These are phyloP conservation scores for Montipora cactus DNA, from an alignment of 64 coral and sea anemone species.

Conservation along the genomic window DNA sequence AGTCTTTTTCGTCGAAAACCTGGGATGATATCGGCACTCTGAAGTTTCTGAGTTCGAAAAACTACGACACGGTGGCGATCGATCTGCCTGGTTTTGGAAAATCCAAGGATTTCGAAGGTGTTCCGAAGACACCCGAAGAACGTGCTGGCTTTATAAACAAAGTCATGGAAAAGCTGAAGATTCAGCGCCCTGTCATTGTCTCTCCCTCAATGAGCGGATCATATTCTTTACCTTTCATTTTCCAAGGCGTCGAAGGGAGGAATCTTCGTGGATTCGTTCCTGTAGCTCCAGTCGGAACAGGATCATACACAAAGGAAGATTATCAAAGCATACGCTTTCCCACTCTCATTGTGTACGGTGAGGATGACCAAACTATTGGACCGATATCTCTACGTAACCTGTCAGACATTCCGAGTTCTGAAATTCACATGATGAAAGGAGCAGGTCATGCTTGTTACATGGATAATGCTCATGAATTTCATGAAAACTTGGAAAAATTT, in stretches of 20 bases:
- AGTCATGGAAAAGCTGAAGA: slow-evolving; percentile 54
- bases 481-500: slow-evolving; percentile 72
- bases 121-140: slow-evolving; percentile 32
- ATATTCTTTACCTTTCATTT: slow-evolving; percentile 80
- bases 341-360: slow-evolving; percentile 78
- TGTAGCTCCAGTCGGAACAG: slow-evolving; percentile 78
- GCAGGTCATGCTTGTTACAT: slow-evolving; percentile 94
- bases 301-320: slow-evolving; percentile 44
- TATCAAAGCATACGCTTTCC: slow-evolving; percentile 51
- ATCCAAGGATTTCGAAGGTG: slow-evolving; percentile 37
- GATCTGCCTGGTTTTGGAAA: slow-evolving; percentile 89
- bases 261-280: slow-evolving; percentile 79
- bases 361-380: slow-evolving; percentile 52
- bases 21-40: slow-evolving; percentile 87
- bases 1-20: slow-evolving; percentile 77
- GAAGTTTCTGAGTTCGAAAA: slow-evolving; percentile 61
- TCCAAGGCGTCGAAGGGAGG: slow-evolving; percentile 32
- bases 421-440: slow-evolving; percentile 69
- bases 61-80: slow-evolving; percentile 78
- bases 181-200: slow-evolving; percentile 58
- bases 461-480: slow-evolving; percentile 76
- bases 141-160: slow-evolving; percentile 69
- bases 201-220: slow-evolving; percentile 88
- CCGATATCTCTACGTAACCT: slow-evolving; percentile 54
- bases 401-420: slow-evolving; percentile 69